Conservation (phyloP, 2,888 invertebrate genomes). For the Aromia moschata region DNA sequence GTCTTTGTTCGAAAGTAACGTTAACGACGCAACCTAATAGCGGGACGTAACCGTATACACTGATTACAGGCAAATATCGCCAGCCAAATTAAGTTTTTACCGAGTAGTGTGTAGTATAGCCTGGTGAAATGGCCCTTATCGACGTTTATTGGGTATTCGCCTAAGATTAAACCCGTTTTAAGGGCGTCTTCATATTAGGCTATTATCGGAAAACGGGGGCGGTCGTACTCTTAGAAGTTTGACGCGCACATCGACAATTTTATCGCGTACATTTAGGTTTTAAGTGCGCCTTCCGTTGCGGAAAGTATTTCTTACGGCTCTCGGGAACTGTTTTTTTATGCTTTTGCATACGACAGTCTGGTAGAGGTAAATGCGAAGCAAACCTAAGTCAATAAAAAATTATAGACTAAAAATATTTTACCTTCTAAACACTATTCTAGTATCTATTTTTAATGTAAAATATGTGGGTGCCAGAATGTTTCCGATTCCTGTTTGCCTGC, state of each 20-base stretch:
- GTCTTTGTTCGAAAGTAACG: constrained; percentile 30
- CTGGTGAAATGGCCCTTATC: constrained; percentile 28
- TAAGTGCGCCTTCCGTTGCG: too few species aligned
- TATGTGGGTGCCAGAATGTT: too few species aligned
- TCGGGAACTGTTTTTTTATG: too few species aligned
- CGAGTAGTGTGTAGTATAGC: constrained; percentile 33
- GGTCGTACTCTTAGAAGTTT: too few species aligned
- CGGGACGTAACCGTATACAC: constrained; percentile 41
- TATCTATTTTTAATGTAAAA: too few species aligned
- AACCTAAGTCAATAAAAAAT: too few species aligned
- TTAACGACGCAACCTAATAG: constrained; percentile 36
- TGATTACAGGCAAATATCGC: constrained; percentile 44
- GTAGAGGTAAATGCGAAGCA: too few species aligned
- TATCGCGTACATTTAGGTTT: neutral
- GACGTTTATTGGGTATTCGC: constrained; percentile 24
- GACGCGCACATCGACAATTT: neutral
- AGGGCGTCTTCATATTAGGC: constrained; percentile 17
- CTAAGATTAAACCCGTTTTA: constrained; percentile 12
- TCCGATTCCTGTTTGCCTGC: too few species aligned
- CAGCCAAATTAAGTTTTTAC: constrained; percentile 46
- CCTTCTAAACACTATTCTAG: too few species aligned
- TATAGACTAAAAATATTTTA: too few species aligned
- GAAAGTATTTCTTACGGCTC: too few species aligned
- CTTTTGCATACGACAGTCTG: too few species aligned
- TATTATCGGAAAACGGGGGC: constrained; percentile 13